Conservation (phyloP, 2,797 vertebrate species). For the Lepidocolaptes lacrymiger region DNA sequence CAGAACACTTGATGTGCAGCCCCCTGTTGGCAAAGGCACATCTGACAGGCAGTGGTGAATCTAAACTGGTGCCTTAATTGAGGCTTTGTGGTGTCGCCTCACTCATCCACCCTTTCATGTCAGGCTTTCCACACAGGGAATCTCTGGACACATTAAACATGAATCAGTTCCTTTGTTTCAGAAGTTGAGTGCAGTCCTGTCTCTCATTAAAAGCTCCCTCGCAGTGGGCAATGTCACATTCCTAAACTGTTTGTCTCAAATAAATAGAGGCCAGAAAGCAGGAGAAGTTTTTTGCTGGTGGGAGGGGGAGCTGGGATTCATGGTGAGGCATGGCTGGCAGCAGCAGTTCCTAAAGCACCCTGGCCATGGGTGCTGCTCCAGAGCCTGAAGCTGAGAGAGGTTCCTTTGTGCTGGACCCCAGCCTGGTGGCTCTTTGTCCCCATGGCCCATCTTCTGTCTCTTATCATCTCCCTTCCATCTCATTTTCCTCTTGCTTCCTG, state of each 20-base stretch:
- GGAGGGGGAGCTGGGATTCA: not conserved
- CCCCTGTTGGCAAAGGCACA: not conserved
- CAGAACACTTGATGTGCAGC: not conserved
- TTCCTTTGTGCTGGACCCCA: not conserved
- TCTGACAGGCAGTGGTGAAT: not conserved
- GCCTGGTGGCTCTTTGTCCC: not conserved
- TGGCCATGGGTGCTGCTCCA: not conserved
- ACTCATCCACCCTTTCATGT: not conserved
- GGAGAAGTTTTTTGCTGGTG: not conserved
- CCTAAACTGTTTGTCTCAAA: not conserved
- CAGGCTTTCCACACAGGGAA: not conserved
- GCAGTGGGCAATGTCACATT: not conserved
- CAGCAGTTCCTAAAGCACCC: not conserved
- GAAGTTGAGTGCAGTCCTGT: not conserved
- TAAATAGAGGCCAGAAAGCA: not conserved
- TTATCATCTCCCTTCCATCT: not conserved
- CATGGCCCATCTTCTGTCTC: not conserved
- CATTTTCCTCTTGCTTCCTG: not conserved
- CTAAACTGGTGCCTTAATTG: not conserved
- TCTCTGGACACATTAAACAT: constrained; percentile 24
- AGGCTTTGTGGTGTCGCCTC: not conserved
- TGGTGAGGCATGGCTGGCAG: not conserved
- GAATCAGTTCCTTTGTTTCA: constrained; percentile 6
- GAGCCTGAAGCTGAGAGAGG: not conserved
- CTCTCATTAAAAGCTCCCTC: not conserved